Conservation (phyloP, 2,888 invertebrate genomes). For the Eupithecia abbreviata region DNA sequence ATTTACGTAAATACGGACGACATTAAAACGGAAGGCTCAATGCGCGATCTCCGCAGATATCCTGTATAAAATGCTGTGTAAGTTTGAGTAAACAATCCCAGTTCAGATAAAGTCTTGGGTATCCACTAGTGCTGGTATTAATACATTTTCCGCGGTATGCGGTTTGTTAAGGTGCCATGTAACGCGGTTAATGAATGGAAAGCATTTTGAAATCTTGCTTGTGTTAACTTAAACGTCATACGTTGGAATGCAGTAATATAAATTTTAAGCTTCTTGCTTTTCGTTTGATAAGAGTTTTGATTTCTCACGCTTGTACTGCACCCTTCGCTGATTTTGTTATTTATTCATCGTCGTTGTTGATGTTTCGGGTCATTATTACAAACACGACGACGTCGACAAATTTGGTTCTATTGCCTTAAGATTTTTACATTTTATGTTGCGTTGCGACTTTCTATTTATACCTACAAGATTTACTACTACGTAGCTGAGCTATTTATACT, state of each 20-base stretch:
- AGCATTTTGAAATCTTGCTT: constrained; percentile 42
- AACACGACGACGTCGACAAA: background rate
- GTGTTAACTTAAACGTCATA: constrained; percentile 36
- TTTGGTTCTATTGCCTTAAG: background rate
- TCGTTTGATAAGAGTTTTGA: background rate
- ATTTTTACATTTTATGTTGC: background rate
- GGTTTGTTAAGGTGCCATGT: constrained; percentile 48
- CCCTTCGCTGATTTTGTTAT: constrained; percentile 13
- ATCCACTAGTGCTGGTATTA: constrained; percentile 29
- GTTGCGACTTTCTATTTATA: background rate
- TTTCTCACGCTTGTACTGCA: constrained; percentile 6
- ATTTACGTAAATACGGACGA: background rate
- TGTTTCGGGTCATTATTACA: background rate
- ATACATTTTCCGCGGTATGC: constrained; percentile 55
- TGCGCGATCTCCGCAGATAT: background rate
- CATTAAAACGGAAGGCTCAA: background rate
- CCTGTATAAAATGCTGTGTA: background rate
- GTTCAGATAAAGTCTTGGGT: background rate
- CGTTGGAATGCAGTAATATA: constrained; percentile 22
- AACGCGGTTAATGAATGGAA: constrained; percentile 52
- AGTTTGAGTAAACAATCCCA: background rate
- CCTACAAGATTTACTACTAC: background rate
- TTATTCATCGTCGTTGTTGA: background rate
- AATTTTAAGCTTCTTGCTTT: background rate
- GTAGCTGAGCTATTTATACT: background rate